Conservation (phyloP, 2,113 vertebrate species). For the Pituophis catenifer region DNA sequence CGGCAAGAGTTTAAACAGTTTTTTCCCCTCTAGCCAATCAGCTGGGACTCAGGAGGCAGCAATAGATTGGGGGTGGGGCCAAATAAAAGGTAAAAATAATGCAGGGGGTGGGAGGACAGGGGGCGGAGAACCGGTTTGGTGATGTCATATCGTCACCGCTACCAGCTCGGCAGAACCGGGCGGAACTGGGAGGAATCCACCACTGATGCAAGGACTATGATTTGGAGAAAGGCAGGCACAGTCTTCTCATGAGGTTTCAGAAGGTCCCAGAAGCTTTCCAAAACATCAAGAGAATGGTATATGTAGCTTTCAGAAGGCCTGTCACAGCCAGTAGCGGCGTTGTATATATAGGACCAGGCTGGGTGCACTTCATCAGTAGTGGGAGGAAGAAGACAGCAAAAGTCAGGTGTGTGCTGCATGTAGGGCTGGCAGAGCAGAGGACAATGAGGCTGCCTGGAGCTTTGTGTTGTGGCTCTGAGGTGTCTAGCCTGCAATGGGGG, state of each 20-base stretch:
- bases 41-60: too few relatives aligned
- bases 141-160: too few relatives aligned
- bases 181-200: too few relatives aligned
- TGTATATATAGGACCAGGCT: background rate
- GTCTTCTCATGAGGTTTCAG: background rate
- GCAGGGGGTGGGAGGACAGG: too few relatives aligned
- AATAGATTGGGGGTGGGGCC: too few relatives aligned
- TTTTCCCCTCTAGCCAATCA: too few relatives aligned
- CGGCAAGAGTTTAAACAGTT: too few relatives aligned
- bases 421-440: background rate
- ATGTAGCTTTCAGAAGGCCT: background rate
- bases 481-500: background rate
- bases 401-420: background rate
- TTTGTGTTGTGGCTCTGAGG: background rate
- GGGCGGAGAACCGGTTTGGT: too few relatives aligned
- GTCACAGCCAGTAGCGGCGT: background rate
- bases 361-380: background rate
- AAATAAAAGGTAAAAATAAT: too few relatives aligned
- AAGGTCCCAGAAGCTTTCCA: background rate
- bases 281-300: background rate
- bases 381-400: background rate
- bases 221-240: background rate
- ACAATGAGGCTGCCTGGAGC: background rate
- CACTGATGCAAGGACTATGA: background rate
- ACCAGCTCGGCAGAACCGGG: too few relatives aligned